A percentile compares a stretch with the other conserved stretches of the same genome.
Evolutionary conservation across 1,140 invertebrate species (phyloP).

Genomic region (Ostrea edulis): DNA sequence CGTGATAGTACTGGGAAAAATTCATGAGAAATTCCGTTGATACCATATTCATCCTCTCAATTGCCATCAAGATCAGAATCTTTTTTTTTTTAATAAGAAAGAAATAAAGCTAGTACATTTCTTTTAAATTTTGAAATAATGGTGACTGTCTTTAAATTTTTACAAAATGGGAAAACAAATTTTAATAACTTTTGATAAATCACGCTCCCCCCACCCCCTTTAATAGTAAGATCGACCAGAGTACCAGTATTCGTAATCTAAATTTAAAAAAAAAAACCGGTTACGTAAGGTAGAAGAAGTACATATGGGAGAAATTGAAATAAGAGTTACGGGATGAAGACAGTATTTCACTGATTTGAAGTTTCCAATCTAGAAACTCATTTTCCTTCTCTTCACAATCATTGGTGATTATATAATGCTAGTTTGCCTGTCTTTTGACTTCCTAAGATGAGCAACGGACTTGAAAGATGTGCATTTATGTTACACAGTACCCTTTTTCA

Average conservation of each 20-base stretch:
- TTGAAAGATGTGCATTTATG: not conserved
- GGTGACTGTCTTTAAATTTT: too few species aligned
- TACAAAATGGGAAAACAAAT: too few species aligned
- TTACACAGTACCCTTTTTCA: not conserved
- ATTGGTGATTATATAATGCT: not conserved
- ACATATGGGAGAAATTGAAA: not conserved
- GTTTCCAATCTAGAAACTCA: not conserved
- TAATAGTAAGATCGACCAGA: too few species aligned
- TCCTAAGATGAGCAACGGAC: not conserved
- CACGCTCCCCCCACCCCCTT: too few species aligned
- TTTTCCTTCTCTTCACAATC: not conserved
- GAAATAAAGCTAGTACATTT: too few species aligned
- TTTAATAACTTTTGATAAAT: too few species aligned
- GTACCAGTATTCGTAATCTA: not conserved
- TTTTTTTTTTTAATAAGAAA: too few species aligned
- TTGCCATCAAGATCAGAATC: not conserved
- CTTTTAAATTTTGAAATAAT: not conserved
- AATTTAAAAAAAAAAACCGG: not conserved
- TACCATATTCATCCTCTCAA: not conserved
- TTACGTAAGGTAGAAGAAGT: not conserved
- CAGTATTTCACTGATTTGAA: not conserved
- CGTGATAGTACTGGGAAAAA: not conserved
- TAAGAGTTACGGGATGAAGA: not conserved
- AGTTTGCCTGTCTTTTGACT: not conserved
- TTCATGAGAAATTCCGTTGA: not conserved